Evolutionary conservation across 2,888 invertebrate genomes (phyloP), one percentile per base, ranked within the genome.

Genomic region (Diploptera punctata): DNA sequence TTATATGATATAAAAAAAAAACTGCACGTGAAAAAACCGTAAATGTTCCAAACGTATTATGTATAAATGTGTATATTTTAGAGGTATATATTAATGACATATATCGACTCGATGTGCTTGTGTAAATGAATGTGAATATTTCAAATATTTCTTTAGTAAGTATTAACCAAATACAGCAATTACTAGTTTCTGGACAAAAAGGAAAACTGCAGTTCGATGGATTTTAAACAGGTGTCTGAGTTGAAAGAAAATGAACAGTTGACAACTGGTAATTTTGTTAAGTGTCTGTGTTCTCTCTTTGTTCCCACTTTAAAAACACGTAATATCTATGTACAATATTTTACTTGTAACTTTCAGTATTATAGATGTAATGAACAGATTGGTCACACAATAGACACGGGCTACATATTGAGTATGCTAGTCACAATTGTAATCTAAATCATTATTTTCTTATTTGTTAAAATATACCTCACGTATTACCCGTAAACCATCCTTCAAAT

Each of bases 51-150:
- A n/a, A n/a, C n/a, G n/a, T n/a, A n/a, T n/a, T n/a, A 16, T 65
- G 44, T 44, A 67, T 43, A 43, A 67, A 67, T 67, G 67, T 44
- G 44, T 47, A 49, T 44, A 26, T 44, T 67, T 29, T 61, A 65
- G 38, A 65, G 24, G 44, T 44, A 44, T 61, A 33, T 31, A 62
- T 31, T 38, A 62, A 62, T 62, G 19, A 62, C 13, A 62, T 31
- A 24, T 19, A 61, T 18, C 24, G 21, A 43, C 5, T 44, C 43
- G 65, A 43, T 38, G 44, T 65, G 38, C 62, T 21, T 62, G 62
- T 62, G 44, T 43, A 65, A 19, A 43, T 60, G 29, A 60, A 60
- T 65, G 65, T 65, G 33, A 65, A 65, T n/a, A 43, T n/a, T n/a
- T n/a, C n/a, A n/a, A n/a, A n/a, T n/a, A n/a, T n/a, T n/a, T n/a